These are phyloP conservation scores for Coenonympha glycerion DNA, from an alignment of 2,888 invertebrate species.

Conservation along the genomic window DNA sequence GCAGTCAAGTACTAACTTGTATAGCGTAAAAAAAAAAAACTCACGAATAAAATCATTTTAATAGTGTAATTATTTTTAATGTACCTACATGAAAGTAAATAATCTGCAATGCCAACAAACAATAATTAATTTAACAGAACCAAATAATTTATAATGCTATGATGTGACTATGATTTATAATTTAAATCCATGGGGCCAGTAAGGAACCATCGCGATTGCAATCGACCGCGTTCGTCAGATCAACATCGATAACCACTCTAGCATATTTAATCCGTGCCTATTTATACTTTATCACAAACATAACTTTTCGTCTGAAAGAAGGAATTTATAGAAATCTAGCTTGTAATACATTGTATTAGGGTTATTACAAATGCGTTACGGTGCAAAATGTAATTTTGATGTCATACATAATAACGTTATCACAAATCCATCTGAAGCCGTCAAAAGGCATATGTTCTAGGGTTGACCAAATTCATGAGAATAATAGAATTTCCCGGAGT, in stretches of 20 bases:
- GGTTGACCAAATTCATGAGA: background rate
- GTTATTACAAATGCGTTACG: background rate
- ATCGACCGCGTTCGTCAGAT: slow-evolving; percentile 35
- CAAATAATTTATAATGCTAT: no score
- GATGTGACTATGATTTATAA: no score
- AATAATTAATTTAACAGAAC: slow-evolving; percentile 25
- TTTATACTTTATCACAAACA: slow-evolving; percentile 20
- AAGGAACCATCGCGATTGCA: slow-evolving; percentile 42
- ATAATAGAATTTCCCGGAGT: background rate
- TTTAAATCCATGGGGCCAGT: slow-evolving; percentile 38
- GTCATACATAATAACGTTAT: no score
- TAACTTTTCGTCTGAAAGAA: background rate
- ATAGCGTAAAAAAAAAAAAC: no score
- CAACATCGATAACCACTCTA: slow-evolving; percentile 39
- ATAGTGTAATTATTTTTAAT: slow-evolving; percentile 34
- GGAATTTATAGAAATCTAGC: background rate
- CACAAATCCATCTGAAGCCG: slow-evolving; percentile 25
- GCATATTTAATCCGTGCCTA: no score
- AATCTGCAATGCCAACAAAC: slow-evolving; percentile 46
- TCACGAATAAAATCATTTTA: slow-evolving; percentile 20
- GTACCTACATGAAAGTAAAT: slow-evolving; percentile 17
- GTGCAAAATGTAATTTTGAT: slow-evolving; percentile 18
- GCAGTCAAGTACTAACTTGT: no score
- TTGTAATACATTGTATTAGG: slow-evolving; percentile 3
- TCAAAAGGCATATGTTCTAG: slow-evolving; percentile 4